Evolutionary conservation across 1,140 invertebrate species (phyloP).

Genomic region (Grapholita molesta): DNA sequence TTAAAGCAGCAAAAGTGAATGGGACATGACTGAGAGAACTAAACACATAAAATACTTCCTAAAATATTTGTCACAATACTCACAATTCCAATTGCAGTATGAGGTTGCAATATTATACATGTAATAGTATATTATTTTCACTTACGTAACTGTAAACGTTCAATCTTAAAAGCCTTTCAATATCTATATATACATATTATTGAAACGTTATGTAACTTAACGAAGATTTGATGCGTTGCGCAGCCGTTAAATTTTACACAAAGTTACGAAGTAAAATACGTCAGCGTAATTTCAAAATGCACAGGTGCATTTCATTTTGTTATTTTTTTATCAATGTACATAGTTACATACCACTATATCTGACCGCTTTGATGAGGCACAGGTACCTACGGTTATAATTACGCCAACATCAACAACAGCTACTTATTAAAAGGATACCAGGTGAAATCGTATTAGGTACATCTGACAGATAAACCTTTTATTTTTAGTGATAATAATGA

Average conservation of each 20-base stretch:
- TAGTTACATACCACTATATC: too few relatives aligned
- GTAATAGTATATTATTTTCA: slow-evolving; percentile 1
- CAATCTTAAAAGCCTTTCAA: slow-evolving; percentile 6
- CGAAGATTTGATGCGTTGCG: background rate
- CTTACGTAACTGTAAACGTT: slow-evolving; percentile 1
- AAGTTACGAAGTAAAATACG: too few relatives aligned
- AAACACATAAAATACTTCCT: too few relatives aligned
- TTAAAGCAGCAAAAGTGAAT: too few relatives aligned
- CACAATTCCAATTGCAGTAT: background rate
- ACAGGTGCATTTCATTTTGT: too few relatives aligned
- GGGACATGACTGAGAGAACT: too few relatives aligned
- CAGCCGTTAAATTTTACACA: background rate
- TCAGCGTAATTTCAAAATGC: too few relatives aligned
- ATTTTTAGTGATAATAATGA: too few relatives aligned
- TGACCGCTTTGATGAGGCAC: too few relatives aligned
- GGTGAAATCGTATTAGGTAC: background rate
- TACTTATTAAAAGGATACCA: background rate
- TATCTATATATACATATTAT: background rate
- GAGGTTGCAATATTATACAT: background rate
- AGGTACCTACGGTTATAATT: too few relatives aligned
- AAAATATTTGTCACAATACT: too few relatives aligned
- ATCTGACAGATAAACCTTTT: background rate
- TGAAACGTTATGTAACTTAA: background rate
- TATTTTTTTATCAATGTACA: too few relatives aligned
- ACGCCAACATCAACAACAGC: background rate